These are phyloP conservation scores for Augiades crinisus DNA, from an alignment of 2,888 invertebrate genomes.

Conservation along the genomic window DNA sequence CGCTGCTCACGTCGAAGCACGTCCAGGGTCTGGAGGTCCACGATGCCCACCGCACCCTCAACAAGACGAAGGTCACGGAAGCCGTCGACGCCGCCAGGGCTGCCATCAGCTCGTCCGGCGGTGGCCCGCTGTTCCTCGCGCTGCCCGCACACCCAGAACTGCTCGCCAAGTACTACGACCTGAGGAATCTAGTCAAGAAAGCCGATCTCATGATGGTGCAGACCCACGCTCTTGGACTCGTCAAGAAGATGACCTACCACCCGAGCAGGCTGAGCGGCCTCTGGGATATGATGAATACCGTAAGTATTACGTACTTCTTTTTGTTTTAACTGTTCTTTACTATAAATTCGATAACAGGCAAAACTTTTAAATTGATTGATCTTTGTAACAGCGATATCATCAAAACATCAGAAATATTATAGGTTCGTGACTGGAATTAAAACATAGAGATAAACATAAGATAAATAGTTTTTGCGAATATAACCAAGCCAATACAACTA, in stretches of 20 bases:
- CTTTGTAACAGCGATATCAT: no score
- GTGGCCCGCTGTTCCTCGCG: constrained; percentile 80
- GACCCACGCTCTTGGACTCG: constrained; percentile 84
- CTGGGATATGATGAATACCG: constrained; percentile 89
- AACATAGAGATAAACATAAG: no score
- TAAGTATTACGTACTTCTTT: constrained; percentile 60
- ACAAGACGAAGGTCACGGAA: constrained; percentile 72
- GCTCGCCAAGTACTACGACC: constrained; percentile 86
- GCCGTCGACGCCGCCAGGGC: constrained; percentile 67
- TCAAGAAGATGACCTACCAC: constrained; percentile 86
- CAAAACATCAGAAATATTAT: no score
- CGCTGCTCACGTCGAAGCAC: constrained; percentile 78
- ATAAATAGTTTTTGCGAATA: no score
- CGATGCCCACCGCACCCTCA: constrained; percentile 76
- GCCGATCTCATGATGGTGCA: constrained; percentile 85
- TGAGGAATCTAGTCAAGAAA: constrained; percentile 84
- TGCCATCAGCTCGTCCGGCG: constrained; percentile 68
- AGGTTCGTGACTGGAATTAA: no score
- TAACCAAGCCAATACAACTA: no score
- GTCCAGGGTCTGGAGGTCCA: constrained; percentile 81
- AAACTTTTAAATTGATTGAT: no score
- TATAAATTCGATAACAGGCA: no score
- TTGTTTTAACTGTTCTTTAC: background rate
- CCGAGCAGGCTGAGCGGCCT: constrained; percentile 88
- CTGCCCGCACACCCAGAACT: constrained; percentile 84